Percentiles rank a stretch among this genome's conserved stretches.
These are phyloP conservation scores for Andrena minutula DNA, from an alignment of 2,888 invertebrate genomes.

Conservation along the genomic window DNA sequence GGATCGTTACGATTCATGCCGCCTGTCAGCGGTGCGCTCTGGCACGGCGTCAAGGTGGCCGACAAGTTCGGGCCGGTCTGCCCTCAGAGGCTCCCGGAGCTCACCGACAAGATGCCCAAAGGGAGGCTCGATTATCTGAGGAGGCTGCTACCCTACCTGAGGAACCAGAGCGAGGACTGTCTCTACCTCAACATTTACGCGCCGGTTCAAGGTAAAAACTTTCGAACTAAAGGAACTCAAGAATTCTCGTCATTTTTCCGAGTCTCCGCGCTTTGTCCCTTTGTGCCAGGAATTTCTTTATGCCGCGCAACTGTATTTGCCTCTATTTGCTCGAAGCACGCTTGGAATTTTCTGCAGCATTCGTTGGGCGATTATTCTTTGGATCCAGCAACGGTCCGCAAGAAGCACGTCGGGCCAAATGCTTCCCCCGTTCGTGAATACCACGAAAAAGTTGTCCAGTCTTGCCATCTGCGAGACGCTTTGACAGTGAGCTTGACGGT, in stretches of 20 bases:
- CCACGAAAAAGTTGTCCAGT: background rate
- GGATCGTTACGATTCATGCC: conserved; percentile 98
- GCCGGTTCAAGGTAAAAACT: conserved; percentile 94
- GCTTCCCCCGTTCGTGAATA: background rate
- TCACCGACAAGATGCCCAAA: conserved; percentile 94
- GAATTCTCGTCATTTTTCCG: background rate
- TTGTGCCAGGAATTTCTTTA: conserved; percentile 29
- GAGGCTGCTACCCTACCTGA: conserved; percentile 94
- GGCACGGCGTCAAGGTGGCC: conserved; percentile 95
- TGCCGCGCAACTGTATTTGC: conserved; percentile 3
- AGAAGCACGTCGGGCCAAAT: conserved; percentile 8
- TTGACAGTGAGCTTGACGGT: too few relatives aligned
- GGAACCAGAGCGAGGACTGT: conserved; percentile 98
- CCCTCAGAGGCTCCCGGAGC: conserved; percentile 95
- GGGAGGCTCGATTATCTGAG: conserved; percentile 95
- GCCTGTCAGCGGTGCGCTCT: conserved; percentile 96
- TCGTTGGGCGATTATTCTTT: conserved; percentile 9
- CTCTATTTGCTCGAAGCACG: conserved; percentile 28
- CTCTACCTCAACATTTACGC: conserved; percentile 98
- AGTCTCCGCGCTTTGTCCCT: background rate
- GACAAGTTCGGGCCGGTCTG: conserved; percentile 96
- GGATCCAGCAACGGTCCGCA: background rate
- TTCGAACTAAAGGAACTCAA: background rate
- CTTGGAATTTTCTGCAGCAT: conserved; percentile 4
- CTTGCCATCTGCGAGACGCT: too few relatives aligned